Evolutionary conservation across 2,888 invertebrate genomes (phyloP), one percentile per base, ranked within the genome.

Genomic region (Trichacis sp.): DNA sequence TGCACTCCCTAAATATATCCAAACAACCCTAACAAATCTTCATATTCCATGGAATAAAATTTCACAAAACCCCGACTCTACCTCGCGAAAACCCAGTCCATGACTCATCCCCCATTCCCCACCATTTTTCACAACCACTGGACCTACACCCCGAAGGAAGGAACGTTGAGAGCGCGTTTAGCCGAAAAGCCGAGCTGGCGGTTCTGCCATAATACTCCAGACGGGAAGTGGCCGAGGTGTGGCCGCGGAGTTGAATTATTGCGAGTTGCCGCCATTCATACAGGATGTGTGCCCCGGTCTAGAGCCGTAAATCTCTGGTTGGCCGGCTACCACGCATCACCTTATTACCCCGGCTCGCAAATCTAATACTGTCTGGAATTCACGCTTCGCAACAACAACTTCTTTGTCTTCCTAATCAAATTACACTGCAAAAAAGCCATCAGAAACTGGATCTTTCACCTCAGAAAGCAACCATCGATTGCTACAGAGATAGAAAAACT

Each of bases 241-340:
- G 82, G 81, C 78, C 77, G 76, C 77, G 75, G 76, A 81, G 79
- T 80, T 82, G 81, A 82, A 80, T 82, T 81, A 82, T 82, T 80
- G 78, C 82, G 79, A 80, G 77, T 78, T 80, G 79, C 77, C 80
- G 77, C 77, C 80, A 80, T 82, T 81, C 81, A 79, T 81, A 80
- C 78, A 80, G 80, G 80, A 81, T 81, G 77, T 77, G 79, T 76
- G 80, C 76, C 57, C 75, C 73, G 73, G 72, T 72, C 69, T 73
- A 77, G 69, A 74, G 70, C 73, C 77, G 80, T 81, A 81, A 81
- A 81, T 82, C 80, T 81, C 78, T 73, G 68, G 61, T 66, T 36
- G 45, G 55, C 51, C 51, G 45, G 29, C 18, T 29, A 18, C 40
- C 24, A 24, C 24, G 8, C 24, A 24, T 24, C 24, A 8, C 24